Conservation (phyloP, 1,140 invertebrate species). For the Papilio xuthus region DNA sequence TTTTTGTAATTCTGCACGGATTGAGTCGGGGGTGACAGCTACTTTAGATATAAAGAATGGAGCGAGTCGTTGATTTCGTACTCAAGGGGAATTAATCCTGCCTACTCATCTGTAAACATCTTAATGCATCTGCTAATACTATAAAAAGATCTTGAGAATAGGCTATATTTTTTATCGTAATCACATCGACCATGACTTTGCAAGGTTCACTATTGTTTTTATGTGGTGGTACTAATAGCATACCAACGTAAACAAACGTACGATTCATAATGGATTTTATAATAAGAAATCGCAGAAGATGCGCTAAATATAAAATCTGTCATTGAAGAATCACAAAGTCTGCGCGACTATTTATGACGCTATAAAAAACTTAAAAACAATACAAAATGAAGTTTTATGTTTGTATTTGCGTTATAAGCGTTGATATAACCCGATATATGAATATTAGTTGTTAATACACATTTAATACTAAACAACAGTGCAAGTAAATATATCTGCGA, state of each 20-base stretch:
- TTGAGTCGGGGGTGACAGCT: too few relatives aligned
- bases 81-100: background rate
- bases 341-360: background rate
- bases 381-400: background rate
- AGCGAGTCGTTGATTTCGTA: background rate
- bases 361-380: background rate
- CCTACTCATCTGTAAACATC: background rate
- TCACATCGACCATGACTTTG: background rate
- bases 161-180: background rate
- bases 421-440: background rate
- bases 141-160: too few relatives aligned
- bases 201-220: background rate
- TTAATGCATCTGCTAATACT: background rate
- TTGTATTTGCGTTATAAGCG: background rate
- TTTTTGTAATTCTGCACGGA: too few relatives aligned
- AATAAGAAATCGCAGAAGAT: background rate
- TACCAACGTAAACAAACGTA: conserved; percentile 4
- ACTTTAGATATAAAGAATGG: too few relatives aligned
- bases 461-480: too few relatives aligned
- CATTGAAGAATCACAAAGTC: conserved; percentile 10
- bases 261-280: background rate
- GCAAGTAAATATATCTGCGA: too few relatives aligned
- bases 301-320: conserved; percentile 10
- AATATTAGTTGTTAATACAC: background rate
- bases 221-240: background rate